These are phyloP conservation scores for Cheirogaleus major DNA, from an alignment of 2,797 vertebrate genomes.

Conservation along the genomic window DNA sequence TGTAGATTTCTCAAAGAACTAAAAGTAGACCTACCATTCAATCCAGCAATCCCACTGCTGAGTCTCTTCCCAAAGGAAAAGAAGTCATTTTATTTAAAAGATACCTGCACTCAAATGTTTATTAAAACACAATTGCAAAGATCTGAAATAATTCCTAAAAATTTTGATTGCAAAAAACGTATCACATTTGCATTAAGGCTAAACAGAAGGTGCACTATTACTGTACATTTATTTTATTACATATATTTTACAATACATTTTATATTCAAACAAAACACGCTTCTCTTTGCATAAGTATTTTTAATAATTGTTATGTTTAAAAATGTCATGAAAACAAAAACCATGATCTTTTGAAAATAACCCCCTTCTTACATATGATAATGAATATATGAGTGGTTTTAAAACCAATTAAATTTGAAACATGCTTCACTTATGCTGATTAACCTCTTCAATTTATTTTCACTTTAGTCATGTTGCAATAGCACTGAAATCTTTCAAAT, in stretches of 20 bases:
- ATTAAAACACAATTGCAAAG: too few species aligned
- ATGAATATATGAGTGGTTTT: neutral
- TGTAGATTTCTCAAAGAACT: too few species aligned
- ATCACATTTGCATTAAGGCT: neutral
- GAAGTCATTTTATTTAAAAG: too few species aligned
- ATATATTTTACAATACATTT: neutral
- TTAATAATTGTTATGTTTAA: neutral
- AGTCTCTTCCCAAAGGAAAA: too few species aligned
- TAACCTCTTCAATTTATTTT: neutral
- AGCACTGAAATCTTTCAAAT: neutral
- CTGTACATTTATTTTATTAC: neutral
- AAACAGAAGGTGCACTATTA: neutral
- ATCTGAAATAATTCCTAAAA: neutral
- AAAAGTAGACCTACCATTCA: too few species aligned
- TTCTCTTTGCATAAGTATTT: neutral
- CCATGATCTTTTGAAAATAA: neutral
- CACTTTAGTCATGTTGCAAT: neutral
- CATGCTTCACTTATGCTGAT: neutral
- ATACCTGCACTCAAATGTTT: too few species aligned
- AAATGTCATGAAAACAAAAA: neutral
- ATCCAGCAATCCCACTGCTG: too few species aligned
- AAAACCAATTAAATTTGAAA: neutral
- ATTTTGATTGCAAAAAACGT: neutral
- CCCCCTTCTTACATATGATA: neutral
- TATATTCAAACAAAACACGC: neutral